phyloP scores from a whole-genome alignment of 2,113 vertebrate genomes.

The Phocoena phocoena region DNA sequence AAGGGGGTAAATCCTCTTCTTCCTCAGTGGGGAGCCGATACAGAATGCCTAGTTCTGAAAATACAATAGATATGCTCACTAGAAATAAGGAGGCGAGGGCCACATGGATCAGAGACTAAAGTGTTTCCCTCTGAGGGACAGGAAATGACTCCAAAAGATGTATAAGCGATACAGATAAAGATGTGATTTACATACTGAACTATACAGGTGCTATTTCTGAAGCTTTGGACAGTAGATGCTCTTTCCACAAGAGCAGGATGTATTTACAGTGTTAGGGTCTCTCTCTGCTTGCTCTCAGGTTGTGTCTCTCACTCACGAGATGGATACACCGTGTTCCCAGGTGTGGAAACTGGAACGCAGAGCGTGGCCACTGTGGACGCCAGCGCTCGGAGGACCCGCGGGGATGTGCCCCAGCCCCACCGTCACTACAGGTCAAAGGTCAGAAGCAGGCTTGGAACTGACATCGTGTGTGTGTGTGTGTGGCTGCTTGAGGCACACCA shows the following conservation, averaged over 20 bases:
- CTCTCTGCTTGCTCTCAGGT: not conserved
- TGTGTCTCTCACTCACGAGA: not conserved
- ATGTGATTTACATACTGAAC: not conserved
- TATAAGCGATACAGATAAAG: not conserved
- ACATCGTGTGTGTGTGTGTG: not conserved
- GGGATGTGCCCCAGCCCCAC: not conserved
- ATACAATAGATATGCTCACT: not conserved
- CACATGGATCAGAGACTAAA: not conserved
- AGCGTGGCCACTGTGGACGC: not conserved
- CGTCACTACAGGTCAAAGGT: not conserved
- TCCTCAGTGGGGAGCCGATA: not conserved
- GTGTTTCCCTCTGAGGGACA: not conserved
- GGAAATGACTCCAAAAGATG: not conserved
- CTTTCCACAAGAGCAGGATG: not conserved
- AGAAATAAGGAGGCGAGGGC: not conserved
- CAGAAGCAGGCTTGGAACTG: not conserved
- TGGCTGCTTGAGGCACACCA: not conserved
- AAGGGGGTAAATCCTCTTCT: not conserved
- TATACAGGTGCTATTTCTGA: not conserved
- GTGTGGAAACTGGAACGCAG: not conserved
- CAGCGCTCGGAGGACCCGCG: not conserved
- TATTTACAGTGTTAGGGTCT: not conserved
- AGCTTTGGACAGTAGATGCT: not conserved
- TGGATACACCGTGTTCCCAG: not conserved
- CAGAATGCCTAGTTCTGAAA: not conserved